Base-by-base conservation (phyloP, 1,140 invertebrate species). In the Hylaeus volcanicus region DNA sequence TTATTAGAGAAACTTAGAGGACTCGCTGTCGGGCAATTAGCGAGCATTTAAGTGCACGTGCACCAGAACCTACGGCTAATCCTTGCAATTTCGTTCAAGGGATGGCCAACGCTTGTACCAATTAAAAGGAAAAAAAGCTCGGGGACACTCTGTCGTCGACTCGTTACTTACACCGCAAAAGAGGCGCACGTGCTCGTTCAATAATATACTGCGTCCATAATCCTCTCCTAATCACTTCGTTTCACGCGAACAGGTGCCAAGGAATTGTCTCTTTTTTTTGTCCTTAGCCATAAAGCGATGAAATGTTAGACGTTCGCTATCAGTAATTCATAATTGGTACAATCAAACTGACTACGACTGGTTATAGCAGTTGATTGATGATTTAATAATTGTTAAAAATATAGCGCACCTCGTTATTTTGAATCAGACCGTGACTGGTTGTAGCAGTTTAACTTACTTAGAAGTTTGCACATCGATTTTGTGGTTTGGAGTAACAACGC, bases 31-130 rank as follows among this genome's bases (percentile, higher is more conserved):
- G 70, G 86, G 88, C 90, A 93, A 93, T 93, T 93, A 93, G 88
- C 85, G 84, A 84, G 71, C 89, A 83, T 91, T 93, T 91, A 92
- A 89, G 82, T 84, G 89, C 92, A 92, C 92, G 91, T 93, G 91
- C 89, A 71, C 87, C 82, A 86, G 80, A 88, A 86, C 88, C 83
- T 87, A 79, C 84, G 86, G 86, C 84, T 92, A 92, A 92, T 92
- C 90, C 89, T 77, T 79, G 85, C 86, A 87, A 89, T 86, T 90
- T 89, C 70, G 58, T 72, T 53, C 74, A 82, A 82, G 88, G 85
- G 87, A 79, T 83, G 82, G 82, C 75, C 85, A 86, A 70, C 79
- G 79, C 79, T 84, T 72, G 82, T 86, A 83, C 86, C 86, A 92
- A 92, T 92, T 91, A 92, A 86, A 88, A 90, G 85, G 88, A 88